Conservation (phyloP, 1,140 invertebrate genomes). For the Uloborus diversus region DNA sequence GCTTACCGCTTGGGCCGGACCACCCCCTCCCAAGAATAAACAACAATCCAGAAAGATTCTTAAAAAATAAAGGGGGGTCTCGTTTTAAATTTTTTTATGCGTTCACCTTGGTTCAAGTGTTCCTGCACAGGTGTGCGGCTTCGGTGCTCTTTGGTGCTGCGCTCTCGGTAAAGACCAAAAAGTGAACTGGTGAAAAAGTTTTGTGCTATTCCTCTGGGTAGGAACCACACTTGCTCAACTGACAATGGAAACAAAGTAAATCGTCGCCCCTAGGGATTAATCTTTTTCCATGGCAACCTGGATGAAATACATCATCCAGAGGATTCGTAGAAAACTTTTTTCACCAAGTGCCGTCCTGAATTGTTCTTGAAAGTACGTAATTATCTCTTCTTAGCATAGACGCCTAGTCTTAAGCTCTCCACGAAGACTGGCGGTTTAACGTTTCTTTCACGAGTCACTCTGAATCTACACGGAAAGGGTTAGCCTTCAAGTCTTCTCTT, state of each 20-base stretch:
- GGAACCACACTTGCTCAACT: slow-evolving; percentile 28
- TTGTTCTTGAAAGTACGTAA: slow-evolving; percentile 25
- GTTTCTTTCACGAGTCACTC: no score
- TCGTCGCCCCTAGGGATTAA: not conserved
- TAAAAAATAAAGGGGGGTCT: slow-evolving; percentile 10
- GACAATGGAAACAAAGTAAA: slow-evolving; percentile 25
- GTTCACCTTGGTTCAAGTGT: not conserved
- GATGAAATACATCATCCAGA: not conserved
- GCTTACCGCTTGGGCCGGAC: slow-evolving; percentile 29
- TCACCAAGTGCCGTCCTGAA: slow-evolving; percentile 22
- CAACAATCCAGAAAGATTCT: slow-evolving; percentile 31
- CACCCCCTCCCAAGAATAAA: slow-evolving; percentile 21
- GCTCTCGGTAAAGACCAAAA: not conserved
- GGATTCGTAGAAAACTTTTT: slow-evolving; percentile 31
- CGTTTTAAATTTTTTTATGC: not conserved
- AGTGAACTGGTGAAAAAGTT: slow-evolving; percentile 10
- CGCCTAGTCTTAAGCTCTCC: not conserved
- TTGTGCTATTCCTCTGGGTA: slow-evolving; percentile 5
- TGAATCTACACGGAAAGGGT: not conserved
- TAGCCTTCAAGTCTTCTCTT: not conserved
- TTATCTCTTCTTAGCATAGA: slow-evolving; percentile 36
- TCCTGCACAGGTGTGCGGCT: no score
- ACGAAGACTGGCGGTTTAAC: no score
- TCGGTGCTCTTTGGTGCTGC: not conserved
- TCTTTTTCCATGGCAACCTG: not conserved